phyloP scores from a whole-genome alignment of 2,888 invertebrate genomes.

The Heterodera filipjevi region DNA sequence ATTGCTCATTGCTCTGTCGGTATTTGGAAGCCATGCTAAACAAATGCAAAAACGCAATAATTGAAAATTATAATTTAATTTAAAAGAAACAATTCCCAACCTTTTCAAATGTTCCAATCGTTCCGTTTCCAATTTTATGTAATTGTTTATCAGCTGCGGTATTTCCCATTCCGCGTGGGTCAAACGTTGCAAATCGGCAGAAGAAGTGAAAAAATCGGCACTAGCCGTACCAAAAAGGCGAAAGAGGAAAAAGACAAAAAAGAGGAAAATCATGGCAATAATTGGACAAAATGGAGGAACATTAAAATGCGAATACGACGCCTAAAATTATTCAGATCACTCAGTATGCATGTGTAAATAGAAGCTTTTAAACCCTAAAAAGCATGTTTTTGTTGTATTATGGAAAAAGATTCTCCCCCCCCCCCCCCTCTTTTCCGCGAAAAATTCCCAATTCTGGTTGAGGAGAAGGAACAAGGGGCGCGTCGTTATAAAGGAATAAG shows the following conservation, averaged over 20 bases:
- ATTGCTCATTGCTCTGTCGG: slow-evolving; percentile 52
- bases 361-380: not conserved
- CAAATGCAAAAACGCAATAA: not conserved
- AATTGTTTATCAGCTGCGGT: slow-evolving; percentile 65
- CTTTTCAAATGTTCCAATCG: slow-evolving; percentile 61
- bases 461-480: not conserved
- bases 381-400: not conserved
- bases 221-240: not conserved
- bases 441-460: not conserved
- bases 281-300: not conserved
- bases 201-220: slow-evolving; percentile 68
- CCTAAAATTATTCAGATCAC: too few species aligned
- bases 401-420: not conserved
- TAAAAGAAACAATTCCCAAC: slow-evolving; percentile 18
- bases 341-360: too few species aligned
- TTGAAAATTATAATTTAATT: not conserved
- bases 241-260: not conserved
- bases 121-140: slow-evolving; percentile 66
- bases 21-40: slow-evolving; percentile 58
- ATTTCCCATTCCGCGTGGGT: slow-evolving; percentile 67
- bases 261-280: not conserved
- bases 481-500: not conserved
- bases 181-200: slow-evolving; percentile 68
- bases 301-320: too few species aligned
- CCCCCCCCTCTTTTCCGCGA: not conserved